Conservation (phyloP, 2,113 vertebrate genomes). For the Felis catus region F.catus_Fca126_mat1.0 CM031423.1:7562501-7563000, state of each 20-base stretch:
- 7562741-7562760: background rate
- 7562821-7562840: background rate
- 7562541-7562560: background rate
- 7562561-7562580: background rate
- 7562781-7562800: background rate
- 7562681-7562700: background rate
- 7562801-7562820: background rate
- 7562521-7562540: background rate
- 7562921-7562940: too few relatives aligned
- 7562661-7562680: background rate
- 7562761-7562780: background rate
- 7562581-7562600: background rate
- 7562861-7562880: background rate
- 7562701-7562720: background rate
- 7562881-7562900: background rate
- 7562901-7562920: too few relatives aligned
- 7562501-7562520: background rate
- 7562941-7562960: too few relatives aligned
- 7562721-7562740: background rate
- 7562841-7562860: background rate
- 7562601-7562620: background rate
- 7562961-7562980: too few relatives aligned
- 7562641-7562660: background rate
- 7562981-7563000: too few relatives aligned
- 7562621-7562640: background rate